phyloP scores from a whole-genome alignment of 2,113 vertebrate genomes.

The Syngnathus typhle region DNA sequence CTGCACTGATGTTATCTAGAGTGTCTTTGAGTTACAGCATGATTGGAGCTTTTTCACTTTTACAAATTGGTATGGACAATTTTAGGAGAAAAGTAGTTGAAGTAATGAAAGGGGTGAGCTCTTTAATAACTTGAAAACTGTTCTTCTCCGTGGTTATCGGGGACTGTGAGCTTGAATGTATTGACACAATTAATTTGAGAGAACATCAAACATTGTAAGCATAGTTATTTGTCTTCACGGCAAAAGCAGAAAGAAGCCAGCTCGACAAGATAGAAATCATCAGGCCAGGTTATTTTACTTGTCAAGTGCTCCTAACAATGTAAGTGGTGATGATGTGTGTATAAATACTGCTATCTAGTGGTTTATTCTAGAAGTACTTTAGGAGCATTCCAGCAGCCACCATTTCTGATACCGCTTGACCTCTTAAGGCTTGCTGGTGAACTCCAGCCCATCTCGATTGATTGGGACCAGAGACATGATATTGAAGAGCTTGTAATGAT shows the following conservation, averaged over 20 bases:
- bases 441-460: not conserved
- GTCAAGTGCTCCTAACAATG: not conserved
- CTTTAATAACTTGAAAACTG: not conserved
- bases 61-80: too few species aligned
- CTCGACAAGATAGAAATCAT: too few species aligned
- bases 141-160: not conserved
- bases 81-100: too few species aligned
- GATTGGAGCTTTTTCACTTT: too few species aligned
- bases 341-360: conserved; percentile 3
- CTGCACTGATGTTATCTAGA: too few species aligned
- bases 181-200: not conserved
- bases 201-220: not conserved
- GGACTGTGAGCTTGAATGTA: not conserved
- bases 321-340: not conserved
- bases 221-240: not conserved
- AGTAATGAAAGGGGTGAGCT: too few species aligned
- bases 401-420: not conserved
- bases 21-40: too few species aligned
- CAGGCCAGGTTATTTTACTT: not conserved
- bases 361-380: not conserved
- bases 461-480: not conserved
- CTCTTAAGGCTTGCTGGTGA: too few species aligned
- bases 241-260: not conserved
- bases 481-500: not conserved
- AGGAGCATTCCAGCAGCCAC: not conserved